phyloP scores from a whole-genome alignment of 1,140 invertebrate genomes.

The Carcinoscorpius rotundicauda region DNA sequence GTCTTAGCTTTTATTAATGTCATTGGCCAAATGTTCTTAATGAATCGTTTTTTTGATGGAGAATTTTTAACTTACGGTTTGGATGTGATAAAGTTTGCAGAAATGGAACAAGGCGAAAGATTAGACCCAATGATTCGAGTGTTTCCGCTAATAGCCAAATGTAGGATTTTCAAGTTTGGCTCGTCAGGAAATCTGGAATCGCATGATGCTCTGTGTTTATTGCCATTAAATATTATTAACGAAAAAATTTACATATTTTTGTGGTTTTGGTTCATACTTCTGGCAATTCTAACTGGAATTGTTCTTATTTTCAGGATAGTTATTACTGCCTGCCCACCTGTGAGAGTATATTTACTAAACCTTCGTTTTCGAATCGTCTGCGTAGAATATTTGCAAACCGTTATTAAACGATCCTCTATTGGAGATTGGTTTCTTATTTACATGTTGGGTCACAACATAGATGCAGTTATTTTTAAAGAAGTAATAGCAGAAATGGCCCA shows the following conservation, averaged over 20 bases:
- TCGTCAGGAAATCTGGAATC: conserved; percentile 55
- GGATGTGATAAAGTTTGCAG: conserved; percentile 50
- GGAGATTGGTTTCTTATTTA: conserved; percentile 90
- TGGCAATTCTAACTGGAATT: conserved; percentile 43
- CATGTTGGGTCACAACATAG: conserved; percentile 85
- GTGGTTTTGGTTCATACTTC: conserved; percentile 75
- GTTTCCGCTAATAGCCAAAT: conserved; percentile 81
- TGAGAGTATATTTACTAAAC: conserved; percentile 14
- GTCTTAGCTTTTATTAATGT: conserved; percentile 33
- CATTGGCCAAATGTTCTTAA: conserved; percentile 37
- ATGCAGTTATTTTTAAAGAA: conserved; percentile 33
- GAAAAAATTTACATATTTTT: conserved; percentile 78
- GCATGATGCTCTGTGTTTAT: conserved; percentile 42
- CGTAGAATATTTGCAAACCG: conserved; percentile 9
- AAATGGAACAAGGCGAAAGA: conserved; percentile 56
- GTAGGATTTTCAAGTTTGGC: conserved; percentile 74
- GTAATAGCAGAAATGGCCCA: conserved; percentile 71
- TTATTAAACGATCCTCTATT: conserved; percentile 47
- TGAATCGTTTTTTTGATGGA: conserved; percentile 37
- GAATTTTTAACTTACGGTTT: conserved; percentile 37
- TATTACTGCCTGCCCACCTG: conserved; percentile 7
- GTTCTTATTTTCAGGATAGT: conserved; percentile 16
- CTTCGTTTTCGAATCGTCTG: conserved; percentile 10
- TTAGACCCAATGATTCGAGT: conserved; percentile 44
- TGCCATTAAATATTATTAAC: conserved; percentile 62